Conservation (phyloP, 2,888 invertebrate species). For the Ceriagrion tenellum region DNA sequence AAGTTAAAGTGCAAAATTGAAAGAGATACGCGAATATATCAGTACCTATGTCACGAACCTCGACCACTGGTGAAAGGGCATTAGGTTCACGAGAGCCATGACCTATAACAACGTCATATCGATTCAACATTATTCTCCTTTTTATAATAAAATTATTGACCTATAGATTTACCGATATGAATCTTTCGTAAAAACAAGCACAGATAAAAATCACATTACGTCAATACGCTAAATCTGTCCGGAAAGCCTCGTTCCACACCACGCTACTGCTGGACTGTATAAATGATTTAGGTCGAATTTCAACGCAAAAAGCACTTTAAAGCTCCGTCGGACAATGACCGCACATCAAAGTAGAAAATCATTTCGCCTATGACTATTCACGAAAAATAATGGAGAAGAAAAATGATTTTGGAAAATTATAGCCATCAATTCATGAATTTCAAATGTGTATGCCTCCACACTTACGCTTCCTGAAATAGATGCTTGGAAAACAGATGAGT, state of each 20-base stretch:
- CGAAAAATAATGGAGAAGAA: background rate
- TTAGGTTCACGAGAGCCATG: background rate
- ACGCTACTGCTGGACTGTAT: background rate
- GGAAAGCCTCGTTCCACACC: background rate
- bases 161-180: background rate
- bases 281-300: background rate
- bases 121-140: background rate
- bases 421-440: background rate
- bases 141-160: background rate
- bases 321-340: background rate
- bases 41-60: background rate
- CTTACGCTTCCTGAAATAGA: too few relatives aligned
- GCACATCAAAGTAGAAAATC: background rate
- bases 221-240: background rate
- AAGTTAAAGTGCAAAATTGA: background rate
- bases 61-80: background rate
- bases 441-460: background rate
- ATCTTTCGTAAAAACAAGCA: background rate
- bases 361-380: background rate
- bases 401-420: background rate
- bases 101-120: background rate
- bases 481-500: too few relatives aligned
- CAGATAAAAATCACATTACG: conserved; percentile 16
- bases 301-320: background rate
- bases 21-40: background rate